These are phyloP conservation scores for Otolemur crassicaudatus DNA, from an alignment of 2,797 vertebrate species.

Conservation along the genomic window DNA sequence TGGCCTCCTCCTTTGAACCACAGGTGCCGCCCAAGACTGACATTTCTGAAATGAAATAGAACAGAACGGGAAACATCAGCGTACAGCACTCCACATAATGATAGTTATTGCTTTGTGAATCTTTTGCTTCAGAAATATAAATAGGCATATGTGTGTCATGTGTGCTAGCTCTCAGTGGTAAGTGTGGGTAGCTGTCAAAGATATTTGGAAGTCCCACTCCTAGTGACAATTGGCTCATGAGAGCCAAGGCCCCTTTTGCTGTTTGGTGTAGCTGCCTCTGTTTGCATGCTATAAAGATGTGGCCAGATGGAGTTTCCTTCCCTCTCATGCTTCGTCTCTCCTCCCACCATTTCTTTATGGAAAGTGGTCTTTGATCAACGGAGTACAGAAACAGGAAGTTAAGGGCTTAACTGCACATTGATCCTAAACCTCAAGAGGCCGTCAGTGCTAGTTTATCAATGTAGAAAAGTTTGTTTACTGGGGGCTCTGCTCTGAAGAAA, in stretches of 20 bases:
- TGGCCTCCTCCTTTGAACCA: too few species aligned
- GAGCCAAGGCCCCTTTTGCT: neutral
- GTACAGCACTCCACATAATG: neutral
- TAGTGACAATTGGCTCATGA: neutral
- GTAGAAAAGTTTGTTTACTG: neutral
- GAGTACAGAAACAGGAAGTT: neutral
- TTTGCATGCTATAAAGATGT: neutral
- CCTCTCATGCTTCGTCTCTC: neutral
- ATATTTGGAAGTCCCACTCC: neutral
- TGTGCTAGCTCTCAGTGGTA: neutral
- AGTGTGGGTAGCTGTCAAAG: neutral
- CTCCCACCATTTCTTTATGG: neutral
- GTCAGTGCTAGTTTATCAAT: neutral
- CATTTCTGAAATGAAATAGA: neutral
- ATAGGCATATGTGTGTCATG: neutral
- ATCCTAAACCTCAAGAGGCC: neutral
- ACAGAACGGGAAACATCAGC: neutral
- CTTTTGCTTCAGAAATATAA: neutral
- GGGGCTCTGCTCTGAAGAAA: neutral
- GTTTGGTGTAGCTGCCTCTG: neutral
- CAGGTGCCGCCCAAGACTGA: neutral
- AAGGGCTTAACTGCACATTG: neutral
- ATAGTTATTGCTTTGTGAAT: neutral
- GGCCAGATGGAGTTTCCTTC: neutral
- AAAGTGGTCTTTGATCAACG: neutral